A percentile compares a stretch with the other conserved stretches of the same genome.
phyloP scores from a whole-genome alignment of 2,888 invertebrate species.

The Balanococcus diminutus region DNA sequence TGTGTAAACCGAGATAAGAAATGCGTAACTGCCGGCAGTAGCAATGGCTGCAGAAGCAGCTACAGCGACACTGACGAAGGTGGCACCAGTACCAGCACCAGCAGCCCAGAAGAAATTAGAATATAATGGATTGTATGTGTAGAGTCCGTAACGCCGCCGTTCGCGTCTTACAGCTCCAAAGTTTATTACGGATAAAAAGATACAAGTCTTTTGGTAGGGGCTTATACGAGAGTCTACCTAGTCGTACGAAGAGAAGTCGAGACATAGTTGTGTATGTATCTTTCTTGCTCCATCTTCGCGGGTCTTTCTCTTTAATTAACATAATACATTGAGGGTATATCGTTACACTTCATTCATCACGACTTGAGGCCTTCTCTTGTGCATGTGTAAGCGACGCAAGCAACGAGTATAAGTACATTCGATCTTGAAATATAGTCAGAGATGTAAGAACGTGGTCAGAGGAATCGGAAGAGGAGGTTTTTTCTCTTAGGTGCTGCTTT shows the following conservation, averaged over 20 bases:
- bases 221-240: neutral
- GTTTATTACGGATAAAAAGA: neutral
- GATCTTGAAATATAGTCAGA: too few relatives aligned
- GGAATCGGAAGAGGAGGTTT: neutral
- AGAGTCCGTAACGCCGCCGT: neutral
- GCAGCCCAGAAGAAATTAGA: neutral
- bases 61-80: neutral
- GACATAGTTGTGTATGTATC: neutral
- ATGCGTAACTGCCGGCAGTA: neutral
- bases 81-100: neutral
- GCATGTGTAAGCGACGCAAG: neutral
- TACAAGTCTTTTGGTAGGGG: neutral
- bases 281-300: neutral
- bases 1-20: neutral
- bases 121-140: neutral
- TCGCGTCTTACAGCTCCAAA: neutral
- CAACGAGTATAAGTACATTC: neutral
- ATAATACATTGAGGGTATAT: constrained; percentile 11
- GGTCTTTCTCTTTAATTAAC: constrained; percentile 8
- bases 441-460: neutral
- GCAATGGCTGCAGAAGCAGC: neutral
- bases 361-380: constrained; percentile 1
- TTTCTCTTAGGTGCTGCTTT: neutral
- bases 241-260: neutral
- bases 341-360: constrained; percentile 27